A percentile compares a stretch with the other conserved stretches of the same genome.
Conservation (phyloP, 2,888 invertebrate species). For the Amphimallon solstitiale region DNA sequence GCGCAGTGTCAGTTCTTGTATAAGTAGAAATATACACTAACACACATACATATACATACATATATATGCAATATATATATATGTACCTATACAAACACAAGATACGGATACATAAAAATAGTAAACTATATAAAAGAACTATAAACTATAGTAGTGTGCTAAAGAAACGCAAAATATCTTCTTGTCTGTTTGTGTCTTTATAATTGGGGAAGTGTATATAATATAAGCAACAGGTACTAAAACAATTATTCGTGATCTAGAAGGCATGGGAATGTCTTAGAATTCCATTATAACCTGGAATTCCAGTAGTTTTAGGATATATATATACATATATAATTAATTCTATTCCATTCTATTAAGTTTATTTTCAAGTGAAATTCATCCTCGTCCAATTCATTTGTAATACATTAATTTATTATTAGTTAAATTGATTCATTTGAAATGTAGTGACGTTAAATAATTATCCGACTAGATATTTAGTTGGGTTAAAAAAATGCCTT, state of each 20-base stretch:
- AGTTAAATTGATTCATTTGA: constrained; percentile 20
- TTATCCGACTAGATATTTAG: constrained; percentile 42
- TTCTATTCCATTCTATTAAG: constrained; percentile 34
- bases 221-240: constrained; percentile 50
- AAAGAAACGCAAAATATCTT: no score
- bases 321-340: constrained; percentile 42
- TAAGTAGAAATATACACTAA: not conserved
- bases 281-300: constrained; percentile 43
- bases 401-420: not conserved
- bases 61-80: not conserved
- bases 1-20: constrained; percentile 25
- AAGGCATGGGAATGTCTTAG: constrained; percentile 48
- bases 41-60: not conserved
- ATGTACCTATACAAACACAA: not conserved
- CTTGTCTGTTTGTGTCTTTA: no score
- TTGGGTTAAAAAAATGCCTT: constrained; percentile 49
- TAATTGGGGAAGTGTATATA: constrained; percentile 40
- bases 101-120: not conserved
- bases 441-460: constrained; percentile 49
- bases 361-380: not conserved
- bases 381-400: not conserved
- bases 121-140: not conserved
- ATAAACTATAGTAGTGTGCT: not conserved
- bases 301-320: constrained; percentile 43
- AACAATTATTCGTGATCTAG: constrained; percentile 42